A percentile compares a stretch with the other conserved stretches of the same genome.
phyloP scores from a whole-genome alignment of 2,888 invertebrate species.

The Amblyteles armatorius region DNA sequence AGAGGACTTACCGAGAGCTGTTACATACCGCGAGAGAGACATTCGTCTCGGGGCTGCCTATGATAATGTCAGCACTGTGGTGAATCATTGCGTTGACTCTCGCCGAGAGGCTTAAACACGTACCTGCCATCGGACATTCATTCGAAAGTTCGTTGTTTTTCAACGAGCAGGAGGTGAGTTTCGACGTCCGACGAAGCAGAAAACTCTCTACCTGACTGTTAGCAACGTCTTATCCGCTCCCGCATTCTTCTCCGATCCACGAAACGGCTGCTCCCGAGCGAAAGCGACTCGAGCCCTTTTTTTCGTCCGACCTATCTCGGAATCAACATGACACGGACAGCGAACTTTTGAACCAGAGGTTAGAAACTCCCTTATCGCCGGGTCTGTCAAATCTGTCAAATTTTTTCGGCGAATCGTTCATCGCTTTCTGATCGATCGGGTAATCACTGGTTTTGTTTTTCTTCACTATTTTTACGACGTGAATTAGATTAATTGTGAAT shows the following conservation, averaged over 20 bases:
- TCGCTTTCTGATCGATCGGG: background rate
- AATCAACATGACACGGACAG: conserved; percentile 5
- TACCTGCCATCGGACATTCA: conserved; percentile 32
- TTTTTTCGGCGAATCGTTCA: background rate
- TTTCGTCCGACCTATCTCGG: conserved; percentile 11
- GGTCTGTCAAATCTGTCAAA: conserved; percentile 40
- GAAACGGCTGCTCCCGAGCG: conserved; percentile 21
- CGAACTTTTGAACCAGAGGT: conserved; percentile 39
- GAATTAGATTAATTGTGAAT: background rate
- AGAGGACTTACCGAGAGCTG: conserved; percentile 14
- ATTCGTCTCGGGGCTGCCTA: conserved; percentile 64
- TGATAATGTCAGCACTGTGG: conserved; percentile 78
- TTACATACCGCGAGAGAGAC: conserved; percentile 59
- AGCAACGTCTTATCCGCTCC: background rate
- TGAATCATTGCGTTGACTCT: conserved; percentile 74
- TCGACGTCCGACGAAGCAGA: background rate
- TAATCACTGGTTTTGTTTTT: background rate
- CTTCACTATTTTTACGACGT: background rate
- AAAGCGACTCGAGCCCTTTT: conserved; percentile 18
- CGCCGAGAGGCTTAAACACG: conserved; percentile 39
- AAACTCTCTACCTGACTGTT: conserved; percentile 1
- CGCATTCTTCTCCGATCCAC: conserved; percentile 12
- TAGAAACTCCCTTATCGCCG: conserved; percentile 50
- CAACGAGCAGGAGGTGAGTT: conserved; percentile 37
- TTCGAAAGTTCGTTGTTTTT: conserved; percentile 67